phyloP scores from a whole-genome alignment of 2,113 vertebrate species.

The Notothenia coriiceps region DNA sequence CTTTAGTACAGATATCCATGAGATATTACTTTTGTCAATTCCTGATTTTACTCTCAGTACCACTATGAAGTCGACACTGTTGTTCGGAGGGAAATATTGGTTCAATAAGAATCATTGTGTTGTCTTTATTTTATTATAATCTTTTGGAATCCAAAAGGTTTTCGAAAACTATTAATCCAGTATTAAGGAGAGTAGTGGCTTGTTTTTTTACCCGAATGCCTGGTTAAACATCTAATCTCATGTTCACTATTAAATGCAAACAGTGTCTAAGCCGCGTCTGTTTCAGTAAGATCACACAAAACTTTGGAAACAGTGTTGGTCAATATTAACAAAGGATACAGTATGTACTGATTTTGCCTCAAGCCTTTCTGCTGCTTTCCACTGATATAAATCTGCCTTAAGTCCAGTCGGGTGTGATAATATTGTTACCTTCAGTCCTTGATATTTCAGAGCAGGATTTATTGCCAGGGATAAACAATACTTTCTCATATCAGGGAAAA shows the following conservation, averaged over 20 bases:
- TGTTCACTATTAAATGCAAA: background rate
- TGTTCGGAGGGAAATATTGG: background rate
- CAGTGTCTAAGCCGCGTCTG: background rate
- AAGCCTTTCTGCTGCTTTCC: background rate
- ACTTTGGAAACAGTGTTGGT: slow-evolving; percentile 7
- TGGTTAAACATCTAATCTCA: background rate
- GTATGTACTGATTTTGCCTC: background rate
- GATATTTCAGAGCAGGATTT: background rate
- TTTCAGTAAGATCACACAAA: slow-evolving; percentile 1
- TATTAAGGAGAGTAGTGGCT: background rate
- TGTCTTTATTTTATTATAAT: background rate
- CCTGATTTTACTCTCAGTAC: background rate
- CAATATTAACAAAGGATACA: slow-evolving; percentile 34
- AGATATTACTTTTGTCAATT: background rate
- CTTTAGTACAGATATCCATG: background rate
- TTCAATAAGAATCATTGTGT: background rate
- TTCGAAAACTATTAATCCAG: background rate
- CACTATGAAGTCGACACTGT: background rate
- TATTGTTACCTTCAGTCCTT: background rate
- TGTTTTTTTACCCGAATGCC: background rate
- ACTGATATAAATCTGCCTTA: background rate
- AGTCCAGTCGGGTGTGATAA: background rate
- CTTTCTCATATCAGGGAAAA: background rate
- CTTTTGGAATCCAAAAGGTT: background rate
- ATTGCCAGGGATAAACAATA: too few species aligned